Conservation (phyloP, 2,888 invertebrate genomes). For the Willowsia nigromaculata region DNA sequence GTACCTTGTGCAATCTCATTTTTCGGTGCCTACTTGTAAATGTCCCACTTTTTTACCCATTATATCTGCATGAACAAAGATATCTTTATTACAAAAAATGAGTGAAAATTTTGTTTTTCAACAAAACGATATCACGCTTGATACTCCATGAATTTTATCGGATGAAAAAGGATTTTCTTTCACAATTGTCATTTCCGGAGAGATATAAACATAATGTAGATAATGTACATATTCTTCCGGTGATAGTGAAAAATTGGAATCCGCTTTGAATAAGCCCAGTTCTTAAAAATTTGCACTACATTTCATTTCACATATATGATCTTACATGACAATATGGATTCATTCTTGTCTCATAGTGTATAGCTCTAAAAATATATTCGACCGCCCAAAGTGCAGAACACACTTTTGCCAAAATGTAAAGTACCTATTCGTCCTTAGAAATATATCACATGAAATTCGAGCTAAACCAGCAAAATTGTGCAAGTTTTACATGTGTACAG, state of each 20-base stretch:
- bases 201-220: background rate
- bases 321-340: background rate
- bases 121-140: background rate
- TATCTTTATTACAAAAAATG: background rate
- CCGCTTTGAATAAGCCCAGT: background rate
- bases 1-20: background rate
- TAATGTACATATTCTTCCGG: background rate
- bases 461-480: too few relatives aligned
- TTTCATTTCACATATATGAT: background rate
- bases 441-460: too few relatives aligned
- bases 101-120: background rate
- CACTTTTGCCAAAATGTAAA: background rate
- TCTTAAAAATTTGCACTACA: too few relatives aligned
- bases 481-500: too few relatives aligned
- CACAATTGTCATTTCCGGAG: background rate
- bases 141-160: background rate
- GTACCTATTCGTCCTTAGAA: background rate
- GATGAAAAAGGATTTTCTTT: background rate
- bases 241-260: background rate
- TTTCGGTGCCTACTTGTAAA: background rate
- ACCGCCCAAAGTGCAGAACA: conserved; percentile 7
- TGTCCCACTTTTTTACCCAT: background rate
- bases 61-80: background rate
- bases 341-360: background rate
- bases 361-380: background rate